Conservation (phyloP, 2,888 invertebrate species). For the Syritta pipiens region DNA sequence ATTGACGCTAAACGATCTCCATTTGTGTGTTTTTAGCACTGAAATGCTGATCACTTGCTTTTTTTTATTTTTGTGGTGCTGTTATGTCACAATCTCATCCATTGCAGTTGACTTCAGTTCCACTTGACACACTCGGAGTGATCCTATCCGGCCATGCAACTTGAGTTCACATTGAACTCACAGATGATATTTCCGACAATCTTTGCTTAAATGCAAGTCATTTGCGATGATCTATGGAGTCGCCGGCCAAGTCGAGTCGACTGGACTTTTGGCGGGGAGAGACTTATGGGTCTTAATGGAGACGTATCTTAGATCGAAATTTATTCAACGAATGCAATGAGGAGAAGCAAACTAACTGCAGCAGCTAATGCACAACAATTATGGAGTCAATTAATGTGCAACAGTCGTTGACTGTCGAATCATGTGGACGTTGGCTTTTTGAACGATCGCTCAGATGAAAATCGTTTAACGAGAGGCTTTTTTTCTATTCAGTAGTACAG, state of each 20-base stretch:
- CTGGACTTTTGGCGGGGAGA: constrained; percentile 11
- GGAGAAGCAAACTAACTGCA: constrained; percentile 4
- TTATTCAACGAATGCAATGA: background rate
- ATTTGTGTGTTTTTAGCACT: constrained; percentile 13
- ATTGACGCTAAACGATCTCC: constrained; percentile 54
- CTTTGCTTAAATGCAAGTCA: constrained; percentile 6
- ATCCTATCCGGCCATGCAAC: too few species aligned
- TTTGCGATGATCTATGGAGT: constrained; percentile 19
- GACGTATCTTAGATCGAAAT: background rate
- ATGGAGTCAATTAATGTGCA: constrained; percentile 34
- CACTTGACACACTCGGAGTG: constrained; percentile 31
- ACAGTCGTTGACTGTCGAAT: background rate
- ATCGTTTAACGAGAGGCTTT: background rate
- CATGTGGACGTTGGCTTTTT: background rate
- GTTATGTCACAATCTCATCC: constrained; percentile 46
- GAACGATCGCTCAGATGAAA: background rate
- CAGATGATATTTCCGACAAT: constrained; percentile 51
- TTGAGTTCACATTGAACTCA: constrained; percentile 9
- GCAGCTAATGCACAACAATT: constrained; percentile 31
- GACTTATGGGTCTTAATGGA: background rate
- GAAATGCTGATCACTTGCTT: constrained; percentile 29
- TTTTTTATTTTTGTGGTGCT: background rate
- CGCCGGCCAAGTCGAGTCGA: too few species aligned
- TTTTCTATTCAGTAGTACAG: too few species aligned
- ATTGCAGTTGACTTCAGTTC: constrained; percentile 25